Percentiles rank a stretch among this genome's conserved stretches.
phyloP scores from a whole-genome alignment of 2,797 vertebrate genomes.

The Sphenodon punctatus region DNA sequence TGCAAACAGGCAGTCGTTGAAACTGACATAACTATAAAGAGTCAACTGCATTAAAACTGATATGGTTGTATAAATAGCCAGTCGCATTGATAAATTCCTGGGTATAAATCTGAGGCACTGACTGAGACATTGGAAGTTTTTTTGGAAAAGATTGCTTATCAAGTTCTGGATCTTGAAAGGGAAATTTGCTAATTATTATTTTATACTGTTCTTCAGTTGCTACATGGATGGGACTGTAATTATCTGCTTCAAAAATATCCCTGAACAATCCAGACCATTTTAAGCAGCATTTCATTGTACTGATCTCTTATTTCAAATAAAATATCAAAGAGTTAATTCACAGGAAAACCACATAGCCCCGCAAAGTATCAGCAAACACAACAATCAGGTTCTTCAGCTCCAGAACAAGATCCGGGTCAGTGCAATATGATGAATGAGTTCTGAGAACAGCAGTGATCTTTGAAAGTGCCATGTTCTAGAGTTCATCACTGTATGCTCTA shows the following conservation, averaged over 20 bases:
- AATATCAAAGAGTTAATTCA: slow-evolving; percentile 94
- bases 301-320: slow-evolving; percentile 98
- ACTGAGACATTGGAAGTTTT: slow-evolving; percentile 98
- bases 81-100: slow-evolving; percentile 99
- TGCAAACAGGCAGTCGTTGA: too few species aligned
- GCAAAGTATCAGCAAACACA: slow-evolving; percentile 95
- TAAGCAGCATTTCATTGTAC: slow-evolving; percentile 96
- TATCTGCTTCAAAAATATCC: slow-evolving; percentile 97
- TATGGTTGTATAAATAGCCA: too few species aligned
- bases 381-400: slow-evolving; percentile 98
- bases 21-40: too few species aligned
- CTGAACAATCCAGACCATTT: slow-evolving; percentile 89
- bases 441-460: slow-evolving; percentile 97
- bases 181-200: slow-evolving; percentile 91
- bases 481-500: slow-evolving; percentile 91
- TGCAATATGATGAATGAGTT: slow-evolving; percentile 96
- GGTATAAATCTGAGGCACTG: slow-evolving; percentile 97
- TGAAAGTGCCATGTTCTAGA: slow-evolving; percentile 99
- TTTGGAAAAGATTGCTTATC: slow-evolving; percentile 98
- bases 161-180: slow-evolving; percentile 93
- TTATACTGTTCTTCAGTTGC: slow-evolving; percentile 94
- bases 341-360: slow-evolving; percentile 86
- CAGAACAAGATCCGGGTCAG: slow-evolving; percentile 95
- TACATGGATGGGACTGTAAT: slow-evolving; percentile 96
- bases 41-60: too few species aligned